Percentiles rank a stretch among this genome's conserved stretches.
Evolutionary conservation across 2,888 invertebrate species (phyloP).

Genomic region (Phrixothrix hirtus): DNA sequence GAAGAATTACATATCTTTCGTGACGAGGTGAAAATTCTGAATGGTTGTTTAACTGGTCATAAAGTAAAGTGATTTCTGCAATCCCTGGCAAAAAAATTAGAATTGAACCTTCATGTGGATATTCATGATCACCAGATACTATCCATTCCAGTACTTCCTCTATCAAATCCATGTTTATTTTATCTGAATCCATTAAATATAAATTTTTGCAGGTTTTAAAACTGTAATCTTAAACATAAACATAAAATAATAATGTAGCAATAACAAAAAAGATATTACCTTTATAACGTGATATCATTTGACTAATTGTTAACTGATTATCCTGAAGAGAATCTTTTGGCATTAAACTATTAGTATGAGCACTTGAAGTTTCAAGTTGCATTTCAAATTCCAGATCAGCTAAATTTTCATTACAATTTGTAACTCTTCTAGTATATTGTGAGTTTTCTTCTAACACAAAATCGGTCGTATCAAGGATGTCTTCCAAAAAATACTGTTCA

Average conservation of each 20-base stretch:
- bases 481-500: slow-evolving; percentile 78
- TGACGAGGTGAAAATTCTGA: slow-evolving; percentile 65
- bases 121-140: slow-evolving; percentile 69
- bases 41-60: slow-evolving; percentile 70
- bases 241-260: too few relatives aligned
- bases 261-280: slow-evolving; percentile 49
- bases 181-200: slow-evolving; percentile 75
- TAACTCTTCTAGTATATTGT: slow-evolving; percentile 66
- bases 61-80: slow-evolving; percentile 73
- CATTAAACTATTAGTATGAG: slow-evolving; percentile 60
- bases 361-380: slow-evolving; percentile 68
- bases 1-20: slow-evolving; percentile 74
- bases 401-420: slow-evolving; percentile 62
- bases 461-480: slow-evolving; percentile 69
- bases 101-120: slow-evolving; percentile 74
- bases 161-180: slow-evolving; percentile 77
- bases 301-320: slow-evolving; percentile 70
- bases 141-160: slow-evolving; percentile 73
- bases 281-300: slow-evolving; percentile 69
- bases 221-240: slow-evolving; percentile 57
- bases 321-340: slow-evolving; percentile 68
- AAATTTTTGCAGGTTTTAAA: slow-evolving; percentile 71
- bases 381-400: slow-evolving; percentile 69
- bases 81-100: slow-evolving; percentile 79
- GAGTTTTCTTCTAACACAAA: slow-evolving; percentile 67